Conservation (phyloP, 2,113 vertebrate species). For the Gnathonemus echidnorhynchus region DNA sequence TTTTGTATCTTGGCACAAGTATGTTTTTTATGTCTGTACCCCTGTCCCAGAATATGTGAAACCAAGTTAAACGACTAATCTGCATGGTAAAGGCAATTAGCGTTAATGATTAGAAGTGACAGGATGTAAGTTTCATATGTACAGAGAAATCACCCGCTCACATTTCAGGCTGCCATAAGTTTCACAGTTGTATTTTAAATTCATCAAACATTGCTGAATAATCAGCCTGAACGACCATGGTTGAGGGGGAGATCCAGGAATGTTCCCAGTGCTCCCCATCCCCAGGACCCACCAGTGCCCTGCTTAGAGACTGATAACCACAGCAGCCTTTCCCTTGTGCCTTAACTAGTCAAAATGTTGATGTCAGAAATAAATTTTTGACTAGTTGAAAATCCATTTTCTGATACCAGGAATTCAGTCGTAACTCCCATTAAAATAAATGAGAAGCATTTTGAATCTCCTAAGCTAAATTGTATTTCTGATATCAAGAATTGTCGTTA, state of each 20-base stretch:
- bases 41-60: background rate
- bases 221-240: background rate
- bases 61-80: background rate
- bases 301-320: background rate
- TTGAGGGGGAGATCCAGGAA: background rate
- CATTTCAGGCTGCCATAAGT: background rate
- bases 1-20: background rate
- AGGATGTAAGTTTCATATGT: background rate
- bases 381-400: background rate
- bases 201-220: background rate
- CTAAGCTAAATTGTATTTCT: background rate
- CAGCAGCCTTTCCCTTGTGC: background rate
- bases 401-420: background rate
- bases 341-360: background rate
- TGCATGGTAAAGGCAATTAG: background rate
- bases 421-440: background rate
- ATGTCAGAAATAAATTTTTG: background rate
- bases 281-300: background rate
- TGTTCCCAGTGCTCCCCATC: background rate
- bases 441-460: background rate
- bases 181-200: background rate
- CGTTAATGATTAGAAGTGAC: background rate
- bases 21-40: background rate
- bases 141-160: background rate
- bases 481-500: background rate